A percentile compares a stretch with the other conserved stretches of the same genome.
Evolutionary conservation across 2,113 vertebrate genomes (phyloP).

Genomic region (Nicator chloris): DNA sequence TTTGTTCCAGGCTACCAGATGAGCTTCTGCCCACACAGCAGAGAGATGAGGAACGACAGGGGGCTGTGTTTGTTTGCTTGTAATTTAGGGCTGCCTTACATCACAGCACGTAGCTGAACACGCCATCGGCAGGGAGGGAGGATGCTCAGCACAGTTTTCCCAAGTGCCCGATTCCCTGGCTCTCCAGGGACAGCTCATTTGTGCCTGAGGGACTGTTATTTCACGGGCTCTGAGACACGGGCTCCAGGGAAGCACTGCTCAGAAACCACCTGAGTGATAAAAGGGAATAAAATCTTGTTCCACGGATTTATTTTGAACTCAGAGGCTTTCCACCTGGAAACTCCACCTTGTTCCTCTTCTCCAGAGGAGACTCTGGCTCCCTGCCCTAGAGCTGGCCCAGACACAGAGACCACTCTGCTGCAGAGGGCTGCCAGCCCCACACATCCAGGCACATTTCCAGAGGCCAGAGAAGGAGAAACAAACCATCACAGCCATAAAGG

Average conservation of each 20-base stretch:
- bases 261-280: neutral
- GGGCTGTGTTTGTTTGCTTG: neutral
- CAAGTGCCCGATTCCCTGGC: accelerated
- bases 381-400: neutral
- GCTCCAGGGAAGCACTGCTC: neutral
- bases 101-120: neutral
- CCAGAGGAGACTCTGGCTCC: neutral
- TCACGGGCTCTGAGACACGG: accelerated
- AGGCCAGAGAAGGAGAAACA: neutral
- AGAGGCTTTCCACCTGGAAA: neutral
- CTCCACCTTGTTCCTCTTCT: neutral
- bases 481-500: neutral
- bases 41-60: neutral
- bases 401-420: neutral
- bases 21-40: neutral
- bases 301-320: neutral
- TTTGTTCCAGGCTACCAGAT: neutral
- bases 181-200: neutral
- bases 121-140: neutral
- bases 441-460: neutral
- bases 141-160: neutral
- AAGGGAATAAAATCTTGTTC: neutral
- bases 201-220: neutral
- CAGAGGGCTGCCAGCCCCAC: neutral
- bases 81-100: neutral